Base-by-base conservation (phyloP, 1,140 invertebrate genomes). In the Sarcophaga bullata region DNA sequence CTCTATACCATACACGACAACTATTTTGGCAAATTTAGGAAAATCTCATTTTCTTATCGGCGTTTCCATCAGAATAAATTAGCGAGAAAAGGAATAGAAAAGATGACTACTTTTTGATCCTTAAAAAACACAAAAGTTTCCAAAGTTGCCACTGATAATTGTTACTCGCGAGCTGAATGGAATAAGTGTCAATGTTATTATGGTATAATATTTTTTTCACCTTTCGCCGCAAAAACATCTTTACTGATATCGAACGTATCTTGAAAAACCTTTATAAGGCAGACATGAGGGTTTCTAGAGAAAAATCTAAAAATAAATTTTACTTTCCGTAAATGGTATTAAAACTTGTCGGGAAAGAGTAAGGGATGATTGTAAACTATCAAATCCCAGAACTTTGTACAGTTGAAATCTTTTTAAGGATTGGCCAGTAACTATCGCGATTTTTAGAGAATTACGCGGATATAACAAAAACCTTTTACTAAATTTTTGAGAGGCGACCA, bases 271-370 rank as follows among this genome's bases (percentile, higher is more conserved):
- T 82, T 15, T 81, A 46, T n/a, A 15, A 76, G 37, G 81, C 25
- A 5, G 50, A n/a, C 6, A 84, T 62, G 78, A 72, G 52, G 54
- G 75, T 25, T 19, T 73, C 54, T 17, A 11, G 6, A 19, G 84
- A 78, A 82, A 91, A 92, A 86, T 90, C 86, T 72, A 81, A 90
- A 54, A 85, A 73, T 81, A 80, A 15, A 83, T 62, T 81, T 80
- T 84, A 3, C 50, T 84, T 10, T 82, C 76, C 9, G 48, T 49
- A 11, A 25, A 80, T 75, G 83, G 84, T 13, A 84, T 84, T 47
- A 73, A 54, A 80, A 85, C 84, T 72, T 73, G 83, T 81, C 81
- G 83, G 8, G 76, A 85, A 10, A 86, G 86, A 54, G 78, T 86
- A 13, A 48, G 80, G n/a, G 83, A 80, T 8, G n/a, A 86, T 86